Evolutionary conservation across 2,888 invertebrate genomes (phyloP).

Genomic region (Nomada fucata): DNA sequence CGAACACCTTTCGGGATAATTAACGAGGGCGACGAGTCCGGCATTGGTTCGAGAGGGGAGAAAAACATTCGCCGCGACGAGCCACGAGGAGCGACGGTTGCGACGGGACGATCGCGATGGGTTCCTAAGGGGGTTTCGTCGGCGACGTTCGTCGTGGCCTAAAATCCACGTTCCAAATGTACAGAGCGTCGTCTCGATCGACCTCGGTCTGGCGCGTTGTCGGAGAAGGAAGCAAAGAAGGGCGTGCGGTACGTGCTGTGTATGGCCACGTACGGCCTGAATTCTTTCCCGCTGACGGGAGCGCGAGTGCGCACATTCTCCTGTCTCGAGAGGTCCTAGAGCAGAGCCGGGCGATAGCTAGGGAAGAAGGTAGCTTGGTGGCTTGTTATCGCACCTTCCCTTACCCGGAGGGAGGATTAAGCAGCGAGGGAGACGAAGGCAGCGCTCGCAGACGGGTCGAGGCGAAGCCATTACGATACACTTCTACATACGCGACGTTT

Average conservation of each 20-base stretch:
- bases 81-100: not conserved
- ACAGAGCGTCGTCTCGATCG: conserved; percentile 47
- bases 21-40: too few relatives aligned
- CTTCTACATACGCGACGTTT: conserved; percentile 3
- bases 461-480: conserved; percentile 58
- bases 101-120: not conserved
- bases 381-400: conserved; percentile 80
- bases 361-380: conserved; percentile 66
- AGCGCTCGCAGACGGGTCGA: conserved; percentile 70
- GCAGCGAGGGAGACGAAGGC: conserved; percentile 54
- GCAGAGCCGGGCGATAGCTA: conserved; percentile 75
- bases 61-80: too few relatives aligned
- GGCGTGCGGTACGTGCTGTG: conserved; percentile 8
- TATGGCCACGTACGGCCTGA: conserved; percentile 65
- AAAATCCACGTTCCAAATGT: conserved; percentile 48
- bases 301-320: conserved; percentile 71
- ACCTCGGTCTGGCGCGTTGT: conserved; percentile 13
- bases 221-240: not conserved
- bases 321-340: conserved; percentile 80
- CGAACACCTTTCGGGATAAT: too few relatives aligned
- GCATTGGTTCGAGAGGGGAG: too few relatives aligned
- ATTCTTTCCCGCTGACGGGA: conserved; percentile 73
- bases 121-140: not conserved
- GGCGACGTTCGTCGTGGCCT: conserved; percentile 35
- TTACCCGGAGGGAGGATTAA: conserved; percentile 57